These are phyloP conservation scores for Ictalurus punctatus DNA, from an alignment of 2,113 vertebrate species.

Conservation along the genomic window DNA sequence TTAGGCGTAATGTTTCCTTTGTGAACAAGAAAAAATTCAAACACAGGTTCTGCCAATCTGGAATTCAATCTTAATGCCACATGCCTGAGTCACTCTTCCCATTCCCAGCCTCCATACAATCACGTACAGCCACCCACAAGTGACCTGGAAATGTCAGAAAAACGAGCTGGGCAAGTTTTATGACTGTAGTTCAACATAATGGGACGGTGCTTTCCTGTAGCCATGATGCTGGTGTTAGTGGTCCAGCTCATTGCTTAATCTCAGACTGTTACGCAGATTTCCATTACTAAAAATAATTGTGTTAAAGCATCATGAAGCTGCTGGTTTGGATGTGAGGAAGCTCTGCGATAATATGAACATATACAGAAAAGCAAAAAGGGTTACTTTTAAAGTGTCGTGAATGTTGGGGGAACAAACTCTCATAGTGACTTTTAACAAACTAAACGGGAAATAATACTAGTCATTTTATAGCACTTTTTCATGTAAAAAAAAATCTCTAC, in stretches of 20 bases:
- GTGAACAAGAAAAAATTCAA: background rate
- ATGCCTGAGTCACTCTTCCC: constrained; percentile 1
- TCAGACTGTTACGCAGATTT: background rate
- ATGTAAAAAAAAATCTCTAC: background rate
- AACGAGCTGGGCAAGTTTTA: constrained; percentile 17
- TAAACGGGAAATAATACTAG: background rate
- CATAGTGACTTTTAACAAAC: background rate
- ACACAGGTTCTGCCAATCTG: constrained; percentile 3
- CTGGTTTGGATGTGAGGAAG: background rate
- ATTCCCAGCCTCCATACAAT: background rate
- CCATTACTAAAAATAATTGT: background rate
- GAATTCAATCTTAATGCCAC: constrained; percentile 16
- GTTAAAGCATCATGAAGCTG: background rate
- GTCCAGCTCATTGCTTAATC: background rate
- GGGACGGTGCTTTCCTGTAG: background rate
- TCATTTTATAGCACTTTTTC: background rate
- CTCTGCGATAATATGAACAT: background rate
- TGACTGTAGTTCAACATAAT: background rate
- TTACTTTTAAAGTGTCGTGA: background rate
- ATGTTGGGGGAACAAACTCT: too few relatives aligned
- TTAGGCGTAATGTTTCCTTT: background rate
- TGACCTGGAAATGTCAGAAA: constrained; percentile 2
- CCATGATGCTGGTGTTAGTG: background rate
- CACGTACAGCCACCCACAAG: background rate
- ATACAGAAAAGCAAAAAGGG: background rate